A percentile compares a stretch with the other conserved stretches of the same genome.
These are phyloP conservation scores for Synanthedon formicaeformis DNA, from an alignment of 2,888 invertebrate genomes.

Conservation along the genomic window DNA sequence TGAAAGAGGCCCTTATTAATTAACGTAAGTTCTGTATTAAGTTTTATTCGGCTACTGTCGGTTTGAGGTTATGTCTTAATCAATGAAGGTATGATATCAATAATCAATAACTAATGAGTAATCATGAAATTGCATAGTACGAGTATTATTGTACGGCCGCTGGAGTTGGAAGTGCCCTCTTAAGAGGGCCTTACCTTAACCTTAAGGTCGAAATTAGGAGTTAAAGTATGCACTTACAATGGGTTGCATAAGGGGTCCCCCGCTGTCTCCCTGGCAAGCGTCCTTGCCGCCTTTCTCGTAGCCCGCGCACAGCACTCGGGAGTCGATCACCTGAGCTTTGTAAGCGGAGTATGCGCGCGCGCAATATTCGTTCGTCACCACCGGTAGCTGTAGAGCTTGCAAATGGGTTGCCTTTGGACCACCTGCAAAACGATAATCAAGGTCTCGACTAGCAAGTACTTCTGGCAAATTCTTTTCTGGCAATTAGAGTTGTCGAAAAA, in stretches of 20 bases:
- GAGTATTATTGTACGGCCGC: too few relatives aligned
- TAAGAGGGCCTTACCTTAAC: not conserved
- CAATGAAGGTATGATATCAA: too few relatives aligned
- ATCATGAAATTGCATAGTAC: too few relatives aligned
- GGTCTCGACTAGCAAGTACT: too few relatives aligned
- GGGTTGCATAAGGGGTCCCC: constrained; percentile 81
- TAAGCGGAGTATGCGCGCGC: constrained; percentile 65
- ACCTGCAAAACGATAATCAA: constrained; percentile 42
- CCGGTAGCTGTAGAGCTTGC: constrained; percentile 78
- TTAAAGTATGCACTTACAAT: constrained; percentile 31
- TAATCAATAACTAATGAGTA: too few relatives aligned
- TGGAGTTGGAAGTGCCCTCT: too few relatives aligned
- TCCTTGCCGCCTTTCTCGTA: constrained; percentile 75
- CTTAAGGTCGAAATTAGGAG: not conserved
- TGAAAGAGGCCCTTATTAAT: too few relatives aligned
- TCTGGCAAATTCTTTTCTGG: too few relatives aligned
- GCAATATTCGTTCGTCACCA: constrained; percentile 74
- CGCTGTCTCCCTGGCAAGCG: constrained; percentile 85
- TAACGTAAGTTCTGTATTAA: too few relatives aligned
- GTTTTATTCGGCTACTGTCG: too few relatives aligned
- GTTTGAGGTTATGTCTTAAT: too few relatives aligned
- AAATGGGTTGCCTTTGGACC: constrained; percentile 76
- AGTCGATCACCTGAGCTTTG: constrained; percentile 64
- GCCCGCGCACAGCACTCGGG: constrained; percentile 79
- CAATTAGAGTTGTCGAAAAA: too few relatives aligned